Evolutionary conservation across 2,888 invertebrate species (phyloP).

Genomic region (Lepidocyrtinus sp.): DNA sequence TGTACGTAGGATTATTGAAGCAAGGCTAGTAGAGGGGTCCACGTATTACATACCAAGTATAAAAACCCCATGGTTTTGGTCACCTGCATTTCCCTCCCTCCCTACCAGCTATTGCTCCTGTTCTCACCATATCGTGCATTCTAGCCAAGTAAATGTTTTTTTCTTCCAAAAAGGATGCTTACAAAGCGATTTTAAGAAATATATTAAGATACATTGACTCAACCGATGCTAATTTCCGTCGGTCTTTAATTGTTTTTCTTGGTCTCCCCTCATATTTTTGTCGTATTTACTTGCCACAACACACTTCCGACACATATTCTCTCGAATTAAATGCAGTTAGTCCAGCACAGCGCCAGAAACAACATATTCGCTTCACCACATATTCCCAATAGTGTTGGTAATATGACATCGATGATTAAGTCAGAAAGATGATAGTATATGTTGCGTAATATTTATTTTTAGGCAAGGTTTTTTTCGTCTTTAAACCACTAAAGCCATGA

Average conservation of each 20-base stretch:
- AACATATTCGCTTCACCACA: no score
- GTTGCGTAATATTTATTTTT: no score
- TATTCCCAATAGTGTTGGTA: background rate
- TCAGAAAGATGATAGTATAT: no score
- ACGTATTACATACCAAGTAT: background rate
- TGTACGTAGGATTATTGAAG: background rate
- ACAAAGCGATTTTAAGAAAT: constrained; percentile 24
- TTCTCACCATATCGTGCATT: constrained; percentile 26
- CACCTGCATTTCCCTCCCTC: constrained; percentile 42
- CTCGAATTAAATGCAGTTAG: no score
- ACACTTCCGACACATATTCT: constrained; percentile 56
- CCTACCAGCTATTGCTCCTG: constrained; percentile 21
- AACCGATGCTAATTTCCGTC: constrained; percentile 60
- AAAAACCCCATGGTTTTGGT: constrained; percentile 32
- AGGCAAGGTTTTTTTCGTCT: constrained; percentile 40
- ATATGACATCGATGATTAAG: constrained; percentile 3
- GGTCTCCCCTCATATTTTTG: constrained; percentile 13
- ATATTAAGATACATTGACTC: constrained; percentile 2
- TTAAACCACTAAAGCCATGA: constrained; percentile 55
- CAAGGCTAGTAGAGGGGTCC: background rate
- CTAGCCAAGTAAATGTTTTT: no score
- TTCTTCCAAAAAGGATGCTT: constrained; percentile 20
- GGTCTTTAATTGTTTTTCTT: constrained; percentile 27
- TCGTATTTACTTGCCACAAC: constrained; percentile 52
- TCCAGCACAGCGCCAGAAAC: no score